Evolutionary conservation across 2,888 invertebrate species (phyloP).

Genomic region (Lacanobia oleracea): DNA sequence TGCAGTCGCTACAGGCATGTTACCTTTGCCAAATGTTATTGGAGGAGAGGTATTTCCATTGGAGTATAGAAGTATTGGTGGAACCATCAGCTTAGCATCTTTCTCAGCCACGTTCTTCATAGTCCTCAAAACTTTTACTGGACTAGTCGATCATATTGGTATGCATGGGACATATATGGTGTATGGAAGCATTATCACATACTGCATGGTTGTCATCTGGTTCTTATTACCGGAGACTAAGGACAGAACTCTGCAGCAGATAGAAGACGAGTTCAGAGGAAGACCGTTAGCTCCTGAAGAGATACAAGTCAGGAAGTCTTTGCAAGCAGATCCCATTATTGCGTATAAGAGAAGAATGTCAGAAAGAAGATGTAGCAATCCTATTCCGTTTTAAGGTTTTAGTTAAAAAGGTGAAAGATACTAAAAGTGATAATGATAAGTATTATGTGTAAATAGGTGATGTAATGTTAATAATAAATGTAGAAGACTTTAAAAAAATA

Average conservation of each 20-base stretch:
- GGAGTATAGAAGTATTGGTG: conserved; percentile 90
- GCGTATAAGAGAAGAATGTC: conserved; percentile 73
- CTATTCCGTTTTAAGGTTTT: conserved; percentile 44
- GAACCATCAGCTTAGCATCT: conserved; percentile 90
- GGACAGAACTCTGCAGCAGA: conserved; percentile 91
- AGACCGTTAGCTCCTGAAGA: conserved; percentile 64
- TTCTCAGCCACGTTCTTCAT: conserved; percentile 90
- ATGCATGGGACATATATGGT: conserved; percentile 89
- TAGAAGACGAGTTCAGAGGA: conserved; percentile 89
- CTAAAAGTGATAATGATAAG: neutral
- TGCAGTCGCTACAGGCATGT: conserved; percentile 89
- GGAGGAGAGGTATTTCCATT: conserved; percentile 92
- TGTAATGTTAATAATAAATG: conserved; percentile 7
- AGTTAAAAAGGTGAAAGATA: neutral
- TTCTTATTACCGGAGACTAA: conserved; percentile 92
- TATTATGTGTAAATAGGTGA: conserved; percentile 22
- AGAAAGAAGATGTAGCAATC: conserved; percentile 66
- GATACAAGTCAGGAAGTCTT: conserved; percentile 66
- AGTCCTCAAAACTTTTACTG: conserved; percentile 91
- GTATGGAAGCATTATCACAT: conserved; percentile 88
- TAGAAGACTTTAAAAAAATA: neutral
- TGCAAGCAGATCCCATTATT: conserved; percentile 69
- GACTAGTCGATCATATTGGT: conserved; percentile 85
- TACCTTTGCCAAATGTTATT: conserved; percentile 92
- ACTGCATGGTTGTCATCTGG: conserved; percentile 88